Conservation (phyloP, 2,797 vertebrate species). For the Oceanodroma leucorhoa region DNA sequence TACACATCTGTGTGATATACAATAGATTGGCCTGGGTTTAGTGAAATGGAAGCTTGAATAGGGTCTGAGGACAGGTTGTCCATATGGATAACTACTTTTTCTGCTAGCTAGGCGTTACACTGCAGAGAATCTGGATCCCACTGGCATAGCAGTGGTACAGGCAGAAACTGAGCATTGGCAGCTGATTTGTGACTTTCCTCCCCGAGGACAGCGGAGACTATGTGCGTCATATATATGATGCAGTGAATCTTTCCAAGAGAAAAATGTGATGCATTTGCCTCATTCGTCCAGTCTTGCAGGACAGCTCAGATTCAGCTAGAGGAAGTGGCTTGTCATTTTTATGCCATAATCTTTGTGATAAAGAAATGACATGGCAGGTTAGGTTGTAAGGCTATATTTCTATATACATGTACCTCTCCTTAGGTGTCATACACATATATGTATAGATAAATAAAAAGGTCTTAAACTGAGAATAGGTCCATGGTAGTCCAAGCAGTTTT, state of each 20-base stretch:
- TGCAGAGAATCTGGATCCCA: background rate
- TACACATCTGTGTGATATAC: background rate
- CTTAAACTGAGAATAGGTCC: background rate
- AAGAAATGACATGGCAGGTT: background rate
- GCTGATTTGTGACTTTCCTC: background rate
- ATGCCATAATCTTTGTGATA: background rate
- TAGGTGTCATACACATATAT: background rate
- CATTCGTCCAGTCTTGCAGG: background rate
- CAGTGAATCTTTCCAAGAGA: background rate
- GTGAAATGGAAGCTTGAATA: background rate
- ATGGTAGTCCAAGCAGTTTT: background rate
- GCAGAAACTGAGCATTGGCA: background rate
- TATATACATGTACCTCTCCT: background rate
- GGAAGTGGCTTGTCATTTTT: background rate
- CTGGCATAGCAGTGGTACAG: fast-evolving
- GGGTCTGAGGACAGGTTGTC: background rate
- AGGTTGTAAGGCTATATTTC: background rate
- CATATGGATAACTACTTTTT: background rate
- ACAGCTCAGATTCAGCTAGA: background rate
- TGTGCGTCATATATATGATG: background rate
- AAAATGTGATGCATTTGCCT: background rate
- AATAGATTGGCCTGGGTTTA: background rate
- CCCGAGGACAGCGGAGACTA: background rate
- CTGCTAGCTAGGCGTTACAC: background rate
- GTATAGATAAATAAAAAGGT: background rate